Base-by-base conservation (phyloP, 1,140 invertebrate species). In the Pygmarrhopalites habei region DNA sequence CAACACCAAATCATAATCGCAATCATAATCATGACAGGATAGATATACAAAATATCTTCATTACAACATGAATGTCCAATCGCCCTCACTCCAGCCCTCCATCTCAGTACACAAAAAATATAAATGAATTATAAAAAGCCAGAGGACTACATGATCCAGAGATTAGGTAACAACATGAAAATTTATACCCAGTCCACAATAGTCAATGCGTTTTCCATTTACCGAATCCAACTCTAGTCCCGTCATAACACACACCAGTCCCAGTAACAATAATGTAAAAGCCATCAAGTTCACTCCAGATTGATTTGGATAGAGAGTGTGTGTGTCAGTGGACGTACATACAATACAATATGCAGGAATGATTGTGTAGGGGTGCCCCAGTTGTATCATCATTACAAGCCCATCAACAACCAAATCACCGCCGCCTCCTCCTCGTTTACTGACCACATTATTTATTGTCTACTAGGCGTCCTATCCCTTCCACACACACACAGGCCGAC, bases 11-110 rank as follows among this genome's bases (percentile, higher is more conserved):
- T 47, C 44, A 47, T 35, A 35, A 35, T 35, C 5, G 15, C 15
- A 35, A 35, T 35, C 32, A 35, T 35, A 47, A 47, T 47, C 44
- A 47, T 47, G 44, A 47, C 44, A 47, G 44, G 44, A 47, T 47
- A 47, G n/a, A n/a, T n/a, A n/a, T n/a, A n/a, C n/a, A 5, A 47
- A 25, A 47, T 47, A 19, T 21, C 44, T 47, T 12, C 44, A 47
- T 47, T 47, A 47, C 23, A 12, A 25, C 44, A 47, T 5, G 7
- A 47, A 4, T 21, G 5, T 47, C 4, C 23, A 25, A 47, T n/a
- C 39, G n/a, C 39, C 12, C 39, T n/a, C n/a, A n/a, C n/a, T n/a
- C n/a, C n/a, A n/a, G n/a, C n/a, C n/a, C n/a, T n/a, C n/a, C n/a
- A n/a, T n/a, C n/a, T n/a, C n/a, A n/a, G n/a, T n/a, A n/a, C n/a